These are phyloP conservation scores for Holocentrus rufus DNA, from an alignment of 2,797 vertebrate species.

Conservation along the genomic window DNA sequence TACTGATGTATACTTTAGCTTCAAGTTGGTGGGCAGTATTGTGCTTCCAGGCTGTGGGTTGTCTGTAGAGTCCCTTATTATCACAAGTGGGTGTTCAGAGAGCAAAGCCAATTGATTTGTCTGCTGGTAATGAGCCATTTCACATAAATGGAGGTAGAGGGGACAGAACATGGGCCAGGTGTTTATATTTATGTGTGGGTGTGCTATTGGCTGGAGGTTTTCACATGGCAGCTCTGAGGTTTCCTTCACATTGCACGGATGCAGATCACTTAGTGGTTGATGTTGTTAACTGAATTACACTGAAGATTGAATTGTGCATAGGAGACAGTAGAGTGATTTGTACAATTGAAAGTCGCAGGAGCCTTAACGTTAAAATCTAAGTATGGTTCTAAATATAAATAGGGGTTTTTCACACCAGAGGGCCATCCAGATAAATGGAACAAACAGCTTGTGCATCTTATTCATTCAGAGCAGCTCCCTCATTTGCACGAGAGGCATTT, in stretches of 20 bases:
- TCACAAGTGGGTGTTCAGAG: conserved; percentile 80
- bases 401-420: conserved; percentile 14
- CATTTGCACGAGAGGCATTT: conserved; percentile 50
- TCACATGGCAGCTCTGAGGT: conserved; percentile 55
- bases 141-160: conserved; percentile 72
- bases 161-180: conserved; percentile 66
- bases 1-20: conserved; percentile 54
- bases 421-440: conserved; percentile 19
- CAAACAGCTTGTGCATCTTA: conserved; percentile 31
- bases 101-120: conserved; percentile 83
- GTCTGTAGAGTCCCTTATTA: conserved; percentile 80
- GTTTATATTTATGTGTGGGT: conserved; percentile 67
- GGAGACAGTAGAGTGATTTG: background rate
- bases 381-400: conserved; percentile 26
- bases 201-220: conserved; percentile 56
- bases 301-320: background rate
- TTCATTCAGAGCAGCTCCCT: conserved; percentile 36
- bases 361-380: conserved; percentile 20
- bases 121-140: conserved; percentile 82
- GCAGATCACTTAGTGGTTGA: conserved; percentile 35
- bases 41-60: conserved; percentile 64
- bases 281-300: background rate
- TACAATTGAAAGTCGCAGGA: conserved; percentile 21
- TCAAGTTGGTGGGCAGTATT: conserved; percentile 62
- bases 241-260: conserved; percentile 42